Conservation (phyloP, 2,888 invertebrate species). For the Gnatocerus cornutus region DNA sequence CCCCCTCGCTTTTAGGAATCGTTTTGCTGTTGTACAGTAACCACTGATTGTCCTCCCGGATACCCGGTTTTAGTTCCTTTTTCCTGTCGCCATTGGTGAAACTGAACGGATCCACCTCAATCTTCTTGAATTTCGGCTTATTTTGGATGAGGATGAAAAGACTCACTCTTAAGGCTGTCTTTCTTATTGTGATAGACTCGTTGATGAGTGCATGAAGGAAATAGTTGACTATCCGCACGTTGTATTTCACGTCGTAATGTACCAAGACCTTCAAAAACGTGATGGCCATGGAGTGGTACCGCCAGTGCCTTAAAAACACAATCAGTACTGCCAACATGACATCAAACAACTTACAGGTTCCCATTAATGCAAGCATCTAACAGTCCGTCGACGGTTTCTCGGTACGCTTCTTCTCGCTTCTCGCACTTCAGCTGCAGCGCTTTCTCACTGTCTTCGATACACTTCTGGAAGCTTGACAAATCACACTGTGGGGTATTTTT, state of each 20-base stretch:
- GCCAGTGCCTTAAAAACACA: constrained; percentile 81
- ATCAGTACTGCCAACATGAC: constrained; percentile 1
- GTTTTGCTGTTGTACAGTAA: constrained; percentile 79
- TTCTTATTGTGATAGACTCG: constrained; percentile 87
- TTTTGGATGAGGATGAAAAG: constrained; percentile 81
- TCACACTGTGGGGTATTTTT: constrained; percentile 67
- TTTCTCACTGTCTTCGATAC: constrained; percentile 68
- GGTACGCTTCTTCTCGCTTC: constrained; percentile 73
- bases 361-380: constrained; percentile 74
- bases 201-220: constrained; percentile 80
- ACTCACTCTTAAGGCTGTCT: constrained; percentile 78
- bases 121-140: constrained; percentile 78
- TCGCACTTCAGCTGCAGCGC: constrained; percentile 69
- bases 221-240: constrained; percentile 77
- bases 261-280: constrained; percentile 82
- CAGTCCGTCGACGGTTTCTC: constrained; percentile 71
- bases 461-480: constrained; percentile 66
- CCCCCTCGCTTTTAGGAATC: constrained; percentile 77
- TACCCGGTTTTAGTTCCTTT: constrained; percentile 70
- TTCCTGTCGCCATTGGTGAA: constrained; percentile 63
- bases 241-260: constrained; percentile 80
- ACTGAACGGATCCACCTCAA: constrained; percentile 74
- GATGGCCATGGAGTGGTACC: constrained; percentile 84
- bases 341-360: constrained; percentile 69
- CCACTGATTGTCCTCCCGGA: constrained; percentile 84